Evolutionary conservation across 2,888 invertebrate species (phyloP), one percentile per base, ranked within the genome.

Genomic region (Agrochola litura): DNA sequence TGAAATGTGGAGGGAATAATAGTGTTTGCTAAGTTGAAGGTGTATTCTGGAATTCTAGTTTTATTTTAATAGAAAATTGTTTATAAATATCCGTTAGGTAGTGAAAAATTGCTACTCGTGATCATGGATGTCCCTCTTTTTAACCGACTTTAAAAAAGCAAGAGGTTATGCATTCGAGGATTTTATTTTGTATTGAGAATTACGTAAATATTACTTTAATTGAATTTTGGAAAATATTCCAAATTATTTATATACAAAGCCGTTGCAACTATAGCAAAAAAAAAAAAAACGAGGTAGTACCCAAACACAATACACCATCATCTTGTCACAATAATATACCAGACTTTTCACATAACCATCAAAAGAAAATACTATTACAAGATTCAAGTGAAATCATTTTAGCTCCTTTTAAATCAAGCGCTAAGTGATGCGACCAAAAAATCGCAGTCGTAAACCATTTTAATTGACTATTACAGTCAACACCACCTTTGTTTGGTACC

Each of bases 391-490:
- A 43, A 74, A 73, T 10, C 37, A 61, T 67, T 81, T 56, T 22
- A 56, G 1, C 37, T 41, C 12, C 30, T 67, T 73, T 30, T 74
- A 67, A 68, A 64, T 79, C 16, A 56, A 77, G 22, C 8, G n/a
- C 37, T 64, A n/a, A 63, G 9, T 54, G n/a, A 61, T 14, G 37
- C 12, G 52, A 65, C 56, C 14, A 84, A 74, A 77, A 77, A 81
- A 78, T 66, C 49, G 41, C 10, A 58, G 43, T 65, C 30, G 30
- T 81, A 77, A 72, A 85, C 69, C 37, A 78, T 73, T 63, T 49
- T 81, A 75, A 78, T 81, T 72, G 72, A 74, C 72, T 70, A 61
- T 81, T 70, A 70, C 37, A 66, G 72, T 77, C 71, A 22, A 61
- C 60, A 66, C 54, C 70, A 72, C 43, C 30, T 64, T 63, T 65